These are phyloP conservation scores for Drosophila nebulosa DNA, from an alignment of 1,140 invertebrate genomes.

Conservation along the genomic window DNA sequence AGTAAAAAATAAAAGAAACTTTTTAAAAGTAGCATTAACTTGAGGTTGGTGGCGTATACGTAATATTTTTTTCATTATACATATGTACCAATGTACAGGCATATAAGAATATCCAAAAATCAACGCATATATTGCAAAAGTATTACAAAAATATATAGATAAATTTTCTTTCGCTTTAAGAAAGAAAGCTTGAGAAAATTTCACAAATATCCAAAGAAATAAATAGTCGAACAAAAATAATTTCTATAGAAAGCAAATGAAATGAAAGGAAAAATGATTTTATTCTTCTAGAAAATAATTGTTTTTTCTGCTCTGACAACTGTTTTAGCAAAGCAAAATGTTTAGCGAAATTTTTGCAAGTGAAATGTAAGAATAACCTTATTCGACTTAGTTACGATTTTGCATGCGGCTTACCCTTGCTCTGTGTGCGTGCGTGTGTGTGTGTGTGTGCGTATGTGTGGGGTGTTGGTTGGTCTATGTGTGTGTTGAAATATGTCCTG, in stretches of 20 bases:
- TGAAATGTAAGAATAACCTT: slow-evolving; percentile 25
- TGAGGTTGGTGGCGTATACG: slow-evolving; percentile 57
- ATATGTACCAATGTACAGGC: too few species aligned
- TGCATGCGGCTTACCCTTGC: slow-evolving; percentile 1
- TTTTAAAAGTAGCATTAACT: slow-evolving; percentile 60
- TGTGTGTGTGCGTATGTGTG: not conserved
- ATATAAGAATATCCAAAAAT: not conserved
- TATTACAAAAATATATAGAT: too few species aligned
- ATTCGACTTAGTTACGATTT: slow-evolving; percentile 37
- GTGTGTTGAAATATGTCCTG: not conserved
- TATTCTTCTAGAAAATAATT: too few species aligned
- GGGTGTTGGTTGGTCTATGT: not conserved
- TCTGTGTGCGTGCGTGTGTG: not conserved
- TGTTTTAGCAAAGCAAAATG: slow-evolving; percentile 4
- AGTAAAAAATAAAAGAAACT: slow-evolving; percentile 24
- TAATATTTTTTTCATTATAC: slow-evolving; percentile 45
- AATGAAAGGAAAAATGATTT: too few species aligned
- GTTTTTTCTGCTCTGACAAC: not conserved
- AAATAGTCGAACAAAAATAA: too few species aligned
- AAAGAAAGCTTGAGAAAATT: too few species aligned
- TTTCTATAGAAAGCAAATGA: too few species aligned
- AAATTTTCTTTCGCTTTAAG: not conserved
- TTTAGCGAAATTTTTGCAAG: slow-evolving; percentile 3
- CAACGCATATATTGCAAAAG: too few species aligned
- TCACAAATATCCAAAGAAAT: too few species aligned